phyloP scores from a whole-genome alignment of 2,797 vertebrate species.

The Gymnothorax reevesii region DNA sequence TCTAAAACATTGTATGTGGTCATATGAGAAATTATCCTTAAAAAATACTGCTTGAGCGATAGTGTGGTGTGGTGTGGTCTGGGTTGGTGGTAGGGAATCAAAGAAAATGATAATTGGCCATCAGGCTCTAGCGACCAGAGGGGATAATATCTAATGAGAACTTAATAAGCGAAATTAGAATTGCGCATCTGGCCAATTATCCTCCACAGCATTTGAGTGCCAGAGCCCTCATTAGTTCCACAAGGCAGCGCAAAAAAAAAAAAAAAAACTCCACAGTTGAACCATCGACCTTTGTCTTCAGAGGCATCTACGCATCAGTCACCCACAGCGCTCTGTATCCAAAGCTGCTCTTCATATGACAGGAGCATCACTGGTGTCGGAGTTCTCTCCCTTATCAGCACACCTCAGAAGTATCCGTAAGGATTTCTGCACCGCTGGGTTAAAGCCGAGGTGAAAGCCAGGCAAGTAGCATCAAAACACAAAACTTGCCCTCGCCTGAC shows the following conservation, averaged over 20 bases:
- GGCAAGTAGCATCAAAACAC: not conserved
- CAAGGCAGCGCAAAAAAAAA: conserved; percentile 30
- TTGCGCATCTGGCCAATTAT: conserved; percentile 52
- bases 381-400: not conserved
- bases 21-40: not conserved
- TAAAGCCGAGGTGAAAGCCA: not conserved
- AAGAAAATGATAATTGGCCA: conserved; percentile 30
- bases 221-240: conserved; percentile 47
- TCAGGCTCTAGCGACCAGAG: conserved; percentile 26
- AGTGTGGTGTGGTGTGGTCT: not conserved
- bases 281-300: conserved; percentile 34
- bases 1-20: not conserved
- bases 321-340: conserved; percentile 30
- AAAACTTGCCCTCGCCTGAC: not conserved
- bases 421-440: not conserved
- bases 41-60: not conserved
- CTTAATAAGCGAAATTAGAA: conserved; percentile 49
- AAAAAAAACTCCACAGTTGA: conserved; percentile 45
- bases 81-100: not conserved
- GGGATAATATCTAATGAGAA: conserved; percentile 49
- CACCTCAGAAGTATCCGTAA: not conserved
- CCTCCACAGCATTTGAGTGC: conserved; percentile 30
- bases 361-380: not conserved
- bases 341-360: conserved; percentile 13
- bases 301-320: conserved; percentile 30